Base-by-base conservation (phyloP, 2,113 vertebrate species). In the Corythaeola cristata region DNA sequence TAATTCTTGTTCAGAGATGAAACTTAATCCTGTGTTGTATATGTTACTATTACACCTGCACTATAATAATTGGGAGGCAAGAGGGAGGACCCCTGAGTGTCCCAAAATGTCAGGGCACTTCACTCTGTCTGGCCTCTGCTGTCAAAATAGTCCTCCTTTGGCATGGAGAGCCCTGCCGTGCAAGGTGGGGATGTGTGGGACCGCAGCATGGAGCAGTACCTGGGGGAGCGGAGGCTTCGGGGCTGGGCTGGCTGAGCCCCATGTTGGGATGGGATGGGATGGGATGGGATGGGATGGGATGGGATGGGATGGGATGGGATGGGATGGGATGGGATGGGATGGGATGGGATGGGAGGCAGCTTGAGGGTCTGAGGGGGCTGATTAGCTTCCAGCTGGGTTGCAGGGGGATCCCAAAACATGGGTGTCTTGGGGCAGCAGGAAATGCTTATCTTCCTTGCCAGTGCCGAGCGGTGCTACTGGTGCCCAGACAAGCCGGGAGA, bases 191-290 rank as follows among this genome's bases (percentile, higher is more conserved):
- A 26, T 23, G 12, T 3, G 47, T 20, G 55, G 16, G 37, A 27
- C 23, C 2, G 0, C 1, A 7, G 41, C 39, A 15, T 3, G 16
- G 52, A 50, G 59, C 35, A n/a, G 50, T 1, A 3, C 30, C 60
- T 18, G 22, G 17, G 27, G 21, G 23, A 44, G n/a, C 5, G 2
- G 35, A 45, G 26, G 66, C 16, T 50, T 53, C 9, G 4, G 33
- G 27, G 17, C 53, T 69, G 49, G 64, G 32, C 53, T 73, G 73
- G 68, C 18, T 73, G 39, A 39, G 39, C 39, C 39, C 32, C 4
- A 0, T 15, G 55, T 44, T 55, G 69, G 47, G 47, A 52, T 71
- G 26, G 41, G 41, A 44, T 44, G 41, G 41, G 41, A 44, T 44
- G 41, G 41, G 41, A 44, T 44, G 41, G 12, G 41, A 44, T 44